Conservation (phyloP, 2,888 invertebrate genomes). For the Dynastes grantii region DNA sequence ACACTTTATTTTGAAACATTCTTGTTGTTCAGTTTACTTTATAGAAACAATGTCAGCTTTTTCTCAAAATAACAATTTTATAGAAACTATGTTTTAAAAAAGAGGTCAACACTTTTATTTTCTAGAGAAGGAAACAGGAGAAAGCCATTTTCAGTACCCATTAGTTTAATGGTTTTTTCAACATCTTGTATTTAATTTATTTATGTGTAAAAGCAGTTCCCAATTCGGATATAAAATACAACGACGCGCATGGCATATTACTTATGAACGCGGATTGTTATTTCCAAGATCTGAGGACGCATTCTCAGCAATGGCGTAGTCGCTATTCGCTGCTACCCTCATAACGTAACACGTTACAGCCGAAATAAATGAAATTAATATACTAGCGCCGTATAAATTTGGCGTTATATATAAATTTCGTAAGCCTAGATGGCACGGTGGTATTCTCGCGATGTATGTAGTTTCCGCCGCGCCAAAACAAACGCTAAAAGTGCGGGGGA, state of each 20-base stretch:
- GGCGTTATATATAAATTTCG: slow-evolving; percentile 49
- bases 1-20: too few species aligned
- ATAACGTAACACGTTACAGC: slow-evolving; percentile 16
- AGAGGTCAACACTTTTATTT: too few species aligned
- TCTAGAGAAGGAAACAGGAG: too few species aligned
- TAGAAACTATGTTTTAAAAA: too few species aligned
- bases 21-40: too few species aligned
- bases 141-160: too few species aligned
- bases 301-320: background rate
- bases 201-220: background rate
- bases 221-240: background rate
- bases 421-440: slow-evolving; percentile 14
- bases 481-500: background rate
- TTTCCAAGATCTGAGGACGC: background rate
- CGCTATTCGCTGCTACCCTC: background rate
- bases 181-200: too few species aligned
- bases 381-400: slow-evolving; percentile 40
- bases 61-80: too few species aligned
- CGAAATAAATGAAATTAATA: slow-evolving; percentile 39
- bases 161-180: too few species aligned
- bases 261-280: background rate
- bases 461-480: slow-evolving; percentile 15
- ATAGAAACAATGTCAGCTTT: too few species aligned
- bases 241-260: background rate
- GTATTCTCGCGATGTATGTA: slow-evolving; percentile 6